Base-by-base conservation (phyloP, 2,797 vertebrate genomes). In the Arnoldichthys spilopterus region DNA sequence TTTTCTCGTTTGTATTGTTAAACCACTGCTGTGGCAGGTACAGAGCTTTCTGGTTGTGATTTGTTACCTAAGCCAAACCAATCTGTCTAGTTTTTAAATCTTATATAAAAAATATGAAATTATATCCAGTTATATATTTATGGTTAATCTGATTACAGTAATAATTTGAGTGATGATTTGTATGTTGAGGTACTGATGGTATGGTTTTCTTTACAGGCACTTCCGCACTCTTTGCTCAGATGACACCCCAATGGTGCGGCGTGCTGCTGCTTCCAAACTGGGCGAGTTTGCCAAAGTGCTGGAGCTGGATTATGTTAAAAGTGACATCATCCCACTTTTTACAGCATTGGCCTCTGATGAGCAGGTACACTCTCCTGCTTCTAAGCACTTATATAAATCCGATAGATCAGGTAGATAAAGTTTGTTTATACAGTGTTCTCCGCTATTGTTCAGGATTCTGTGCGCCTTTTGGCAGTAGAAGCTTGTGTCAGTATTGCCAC, bases 401-500 rank as follows among this genome's bases (percentile, higher is more conserved):
- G 49, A 9, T 26, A 53, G 67, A 3, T 22, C 13, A 43, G 6
- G 15, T 12, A 13, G 11, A 13, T 12, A 11, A 45, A 2, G 43
- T 45, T 37, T 47, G 22, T 24, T 56, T 40, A 49, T 16, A 5
- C 1, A 34, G 20, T 22, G 7, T 26, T 1, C 24, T 74, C 30
- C 80, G 26, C 77, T 78, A 1, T 18, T 0, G 2, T 72, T 80
- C 85, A 96, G 95, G 95, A 96, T 91, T 97, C 96, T 2, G 96
- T 97, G 79, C 94, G 96, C 6, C 91, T 97, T 26, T 86, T 96
- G 64, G 96, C 95, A 1, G 96, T 96, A 74, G 96, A 97, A 86
- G 96, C 96, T 54, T 96, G 96, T 74, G 96, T 97, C 62, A 96
- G 94, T 83, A 96, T 97, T 68, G 95, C 96, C 68, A 95, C 94